Evolutionary conservation across 2,797 vertebrate genomes (phyloP), one percentile per base, ranked within the genome.

Genomic region (Acrossocheilus wenchowensis): DNA sequence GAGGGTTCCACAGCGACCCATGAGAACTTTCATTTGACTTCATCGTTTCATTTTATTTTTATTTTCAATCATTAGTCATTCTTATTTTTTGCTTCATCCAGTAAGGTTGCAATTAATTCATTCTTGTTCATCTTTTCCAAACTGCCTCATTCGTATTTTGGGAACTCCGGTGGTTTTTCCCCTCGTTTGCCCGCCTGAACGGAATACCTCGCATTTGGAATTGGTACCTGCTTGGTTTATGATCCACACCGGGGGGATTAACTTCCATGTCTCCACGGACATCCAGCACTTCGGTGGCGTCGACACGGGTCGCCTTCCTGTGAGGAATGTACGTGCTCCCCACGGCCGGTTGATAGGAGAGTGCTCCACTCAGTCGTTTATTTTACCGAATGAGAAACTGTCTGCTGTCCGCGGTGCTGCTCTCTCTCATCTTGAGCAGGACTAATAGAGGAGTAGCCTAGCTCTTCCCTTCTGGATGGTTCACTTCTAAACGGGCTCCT

Each of bases 21-120:
- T 94, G 93, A 95, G 89, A 94, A 95, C 93, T 95, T 95, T 90
- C 91, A 94, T 93, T 69, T 88, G 91, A 93, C 92, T 93, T 92
- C 90, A 89, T 92, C 90, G 92, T 93, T 90, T 86, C 90, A 90
- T 89, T 80, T 87, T 91, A 68, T 92, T 64, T 88, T 90, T 75
- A 62, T 52, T 88, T 90, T 80, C 1, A 78, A 1, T 21, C 78
- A 80, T 90, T 45, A 82, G 45, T 75, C 81, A 87, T 90, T 64
- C 57, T 86, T 52, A 19, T 52, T 19, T 86, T 94, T 92, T 91
- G 86, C 90, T 90, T 83, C 93, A 93, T 87, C 87, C 90, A 91
- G 89, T 86, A 87, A 60, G 48, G 48, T 52, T 79, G 30, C 92
- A 92, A 89, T 93, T 86, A 89, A 91, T 91, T 91, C 88, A 92